Evolutionary conservation across 2,797 vertebrate genomes (phyloP).

Genomic region (Phrynocephalus guinanensis): DNA sequence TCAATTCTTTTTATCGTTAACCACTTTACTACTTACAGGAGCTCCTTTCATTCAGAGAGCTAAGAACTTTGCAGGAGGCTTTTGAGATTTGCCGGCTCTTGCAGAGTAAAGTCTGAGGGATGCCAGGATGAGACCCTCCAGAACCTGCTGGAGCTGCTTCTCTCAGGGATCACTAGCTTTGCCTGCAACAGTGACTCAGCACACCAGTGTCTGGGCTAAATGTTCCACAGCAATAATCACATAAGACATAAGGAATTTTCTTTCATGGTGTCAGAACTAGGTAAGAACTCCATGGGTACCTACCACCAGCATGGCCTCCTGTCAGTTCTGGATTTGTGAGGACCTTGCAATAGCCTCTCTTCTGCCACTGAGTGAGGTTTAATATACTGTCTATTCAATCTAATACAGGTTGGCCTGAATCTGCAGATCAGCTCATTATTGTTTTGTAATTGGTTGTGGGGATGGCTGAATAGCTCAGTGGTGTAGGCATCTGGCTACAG

Average conservation of each 20-base stretch:
- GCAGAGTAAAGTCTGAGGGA: background rate
- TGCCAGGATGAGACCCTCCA: background rate
- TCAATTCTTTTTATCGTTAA: conserved; percentile 37
- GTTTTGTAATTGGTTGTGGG: no score
- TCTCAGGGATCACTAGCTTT: background rate
- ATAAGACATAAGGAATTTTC: background rate
- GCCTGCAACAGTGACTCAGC: background rate
- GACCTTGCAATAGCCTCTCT: no score
- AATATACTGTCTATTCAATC: no score
- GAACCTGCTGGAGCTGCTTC: background rate
- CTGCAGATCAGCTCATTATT: no score
- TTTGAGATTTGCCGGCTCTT: background rate
- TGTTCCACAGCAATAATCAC: no score
- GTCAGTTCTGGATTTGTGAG: no score
- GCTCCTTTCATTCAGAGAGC: conserved; percentile 2
- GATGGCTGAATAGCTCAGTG: no score
- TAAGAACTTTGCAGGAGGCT: conserved; percentile 12
- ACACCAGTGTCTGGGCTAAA: background rate
- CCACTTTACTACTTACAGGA: conserved; percentile 27
- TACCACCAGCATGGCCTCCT: no score
- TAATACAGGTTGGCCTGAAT: no score
- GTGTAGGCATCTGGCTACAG: no score
- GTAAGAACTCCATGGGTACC: background rate
- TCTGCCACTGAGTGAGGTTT: no score
- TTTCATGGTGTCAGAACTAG: background rate